phyloP scores from a whole-genome alignment of 1,140 invertebrate genomes.

The Drosophila kikkawai region DNA sequence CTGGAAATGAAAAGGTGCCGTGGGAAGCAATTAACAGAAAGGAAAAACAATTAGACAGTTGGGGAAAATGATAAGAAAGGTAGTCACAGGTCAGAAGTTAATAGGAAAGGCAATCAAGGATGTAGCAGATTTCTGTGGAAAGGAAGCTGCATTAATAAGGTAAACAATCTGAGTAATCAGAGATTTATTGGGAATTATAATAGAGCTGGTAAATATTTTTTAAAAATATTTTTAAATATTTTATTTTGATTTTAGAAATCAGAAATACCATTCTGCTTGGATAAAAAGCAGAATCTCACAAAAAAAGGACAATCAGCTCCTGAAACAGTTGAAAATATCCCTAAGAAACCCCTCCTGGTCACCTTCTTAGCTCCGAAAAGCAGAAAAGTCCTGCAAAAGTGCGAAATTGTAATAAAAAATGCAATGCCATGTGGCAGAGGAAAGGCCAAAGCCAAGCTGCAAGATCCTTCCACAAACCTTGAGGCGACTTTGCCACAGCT shows the following conservation, averaged over 20 bases:
- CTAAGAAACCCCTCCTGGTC: neutral
- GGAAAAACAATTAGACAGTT: conserved; percentile 30
- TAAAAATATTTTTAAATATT: neutral
- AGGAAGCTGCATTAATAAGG: neutral
- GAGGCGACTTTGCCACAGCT: conserved; percentile 54
- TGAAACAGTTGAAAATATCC: neutral
- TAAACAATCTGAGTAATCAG: too few relatives aligned
- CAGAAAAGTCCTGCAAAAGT: conserved; percentile 52
- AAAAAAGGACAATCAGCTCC: conserved; percentile 25
- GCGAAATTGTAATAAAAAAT: conserved; percentile 75
- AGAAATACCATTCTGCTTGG: conserved; percentile 11
- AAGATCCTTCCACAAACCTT: conserved; percentile 32
- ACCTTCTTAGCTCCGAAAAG: conserved; percentile 10
- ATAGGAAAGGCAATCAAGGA: conserved; percentile 3
- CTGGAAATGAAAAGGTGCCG: conserved; percentile 39
- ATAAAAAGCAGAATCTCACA: conserved; percentile 2
- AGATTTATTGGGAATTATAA: neutral
- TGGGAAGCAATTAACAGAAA: conserved; percentile 27
- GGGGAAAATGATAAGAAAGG: conserved; percentile 5
- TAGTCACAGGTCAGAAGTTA: neutral
- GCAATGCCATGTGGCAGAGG: conserved; percentile 56
- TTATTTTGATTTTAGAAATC: neutral
- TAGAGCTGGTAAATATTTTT: neutral
- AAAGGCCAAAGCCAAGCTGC: conserved; percentile 3
- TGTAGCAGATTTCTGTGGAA: neutral